Conservation (phyloP, 2,113 vertebrate genomes). For the Nematolebias whitei region DNA sequence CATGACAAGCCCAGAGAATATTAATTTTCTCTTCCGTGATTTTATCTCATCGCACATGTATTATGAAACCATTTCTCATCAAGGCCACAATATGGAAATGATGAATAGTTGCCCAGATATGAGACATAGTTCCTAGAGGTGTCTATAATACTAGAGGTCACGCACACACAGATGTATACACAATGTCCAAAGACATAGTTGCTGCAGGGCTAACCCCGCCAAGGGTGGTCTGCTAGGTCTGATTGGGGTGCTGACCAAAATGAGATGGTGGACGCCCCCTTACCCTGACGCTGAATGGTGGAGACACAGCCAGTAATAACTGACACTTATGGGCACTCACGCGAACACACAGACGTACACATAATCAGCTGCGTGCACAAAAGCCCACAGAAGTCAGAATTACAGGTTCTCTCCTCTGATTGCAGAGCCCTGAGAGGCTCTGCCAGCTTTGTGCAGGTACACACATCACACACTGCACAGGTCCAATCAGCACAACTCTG, state of each 20-base stretch:
- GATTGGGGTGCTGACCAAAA: slow-evolving; percentile 71
- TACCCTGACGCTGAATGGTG: slow-evolving; percentile 29
- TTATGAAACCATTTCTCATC: slow-evolving; percentile 67
- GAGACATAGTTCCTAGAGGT: slow-evolving; percentile 23
- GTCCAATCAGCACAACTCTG: slow-evolving; percentile 54
- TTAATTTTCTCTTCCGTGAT: slow-evolving; percentile 68
- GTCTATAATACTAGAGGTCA: slow-evolving; percentile 12
- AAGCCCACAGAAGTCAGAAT: slow-evolving; percentile 48
- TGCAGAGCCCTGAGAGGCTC: slow-evolving; percentile 41
- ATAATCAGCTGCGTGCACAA: slow-evolving; percentile 13
- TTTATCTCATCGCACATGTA: slow-evolving; percentile 60
- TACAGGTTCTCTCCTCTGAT: slow-evolving; percentile 61
- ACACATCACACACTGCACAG: slow-evolving; percentile 40
- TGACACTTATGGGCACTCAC: slow-evolving; percentile 28
- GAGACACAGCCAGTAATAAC: slow-evolving; percentile 48
- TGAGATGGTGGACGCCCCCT: slow-evolving; percentile 38
- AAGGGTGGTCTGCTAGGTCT: slow-evolving; percentile 40
- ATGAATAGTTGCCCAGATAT: slow-evolving; percentile 43
- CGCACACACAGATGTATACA: slow-evolving; percentile 1
- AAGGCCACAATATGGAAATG: slow-evolving; percentile 56
- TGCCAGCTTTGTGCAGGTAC: slow-evolving; percentile 21
- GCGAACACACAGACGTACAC: slow-evolving; percentile 36
- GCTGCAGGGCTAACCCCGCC: slow-evolving; percentile 14
- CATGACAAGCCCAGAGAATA: slow-evolving; percentile 70
- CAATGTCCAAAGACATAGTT: neutral